These are phyloP conservation scores for Delichon dasypus DNA, from an alignment of 2,797 vertebrate genomes.

Conservation along the genomic window DNA sequence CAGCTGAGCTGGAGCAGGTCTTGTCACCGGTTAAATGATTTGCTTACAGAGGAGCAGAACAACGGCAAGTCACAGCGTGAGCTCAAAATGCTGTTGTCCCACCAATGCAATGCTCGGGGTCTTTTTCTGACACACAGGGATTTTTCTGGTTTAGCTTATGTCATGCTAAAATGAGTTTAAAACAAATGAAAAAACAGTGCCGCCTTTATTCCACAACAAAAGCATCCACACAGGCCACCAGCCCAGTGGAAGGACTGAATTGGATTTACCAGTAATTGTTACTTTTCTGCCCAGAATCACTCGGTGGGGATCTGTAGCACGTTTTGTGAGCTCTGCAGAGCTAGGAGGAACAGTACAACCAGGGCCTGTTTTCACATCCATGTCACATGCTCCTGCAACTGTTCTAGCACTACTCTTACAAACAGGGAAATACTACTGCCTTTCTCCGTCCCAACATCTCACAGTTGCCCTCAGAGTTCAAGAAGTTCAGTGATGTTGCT, in stretches of 20 bases:
- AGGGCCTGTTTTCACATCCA: background rate
- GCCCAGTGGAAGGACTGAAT: background rate
- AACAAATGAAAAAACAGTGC: background rate
- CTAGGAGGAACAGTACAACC: background rate
- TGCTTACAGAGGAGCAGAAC: background rate
- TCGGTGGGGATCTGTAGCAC: rapidly evolving
- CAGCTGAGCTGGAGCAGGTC: background rate
- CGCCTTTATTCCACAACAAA: background rate
- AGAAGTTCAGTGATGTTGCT: background rate
- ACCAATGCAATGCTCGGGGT: background rate
- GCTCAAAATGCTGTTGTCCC: background rate
- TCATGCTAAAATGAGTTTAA: background rate
- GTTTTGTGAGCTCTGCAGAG: background rate
- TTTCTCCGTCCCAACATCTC: background rate
- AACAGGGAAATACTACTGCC: background rate
- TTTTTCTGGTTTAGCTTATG: constrained; percentile 21
- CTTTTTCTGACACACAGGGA: background rate
- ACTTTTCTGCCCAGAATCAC: background rate
- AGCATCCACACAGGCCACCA: background rate
- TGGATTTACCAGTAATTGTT: background rate
- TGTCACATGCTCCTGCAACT: background rate
- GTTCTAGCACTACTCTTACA: background rate
- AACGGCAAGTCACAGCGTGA: background rate
- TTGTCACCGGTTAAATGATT: background rate
- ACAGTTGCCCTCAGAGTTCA: background rate